Evolutionary conservation across 2,888 invertebrate species (phyloP).

Genomic region (Synergus japonicus): DNA sequence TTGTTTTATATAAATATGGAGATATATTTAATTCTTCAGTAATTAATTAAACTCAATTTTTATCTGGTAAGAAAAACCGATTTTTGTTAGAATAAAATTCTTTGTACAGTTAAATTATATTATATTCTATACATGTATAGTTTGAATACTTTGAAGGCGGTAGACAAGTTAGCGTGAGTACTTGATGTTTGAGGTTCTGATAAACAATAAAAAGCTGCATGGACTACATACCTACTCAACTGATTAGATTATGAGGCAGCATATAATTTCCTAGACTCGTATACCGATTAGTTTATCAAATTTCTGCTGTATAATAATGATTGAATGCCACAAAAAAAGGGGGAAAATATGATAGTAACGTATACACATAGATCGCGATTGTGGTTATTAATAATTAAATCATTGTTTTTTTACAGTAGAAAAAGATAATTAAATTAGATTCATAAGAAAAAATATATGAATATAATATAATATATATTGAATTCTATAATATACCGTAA

Average conservation of each 20-base stretch:
- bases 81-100: not conserved
- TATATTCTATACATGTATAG: not conserved
- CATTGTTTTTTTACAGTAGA: not conserved
- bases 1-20: too few species aligned
- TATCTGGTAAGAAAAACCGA: not conserved
- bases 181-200: conserved; percentile 47
- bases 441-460: too few species aligned
- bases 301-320: conserved; percentile 28
- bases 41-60: not conserved
- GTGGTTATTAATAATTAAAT: not conserved
- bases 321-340: not conserved
- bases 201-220: conserved; percentile 51
- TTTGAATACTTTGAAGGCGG: conserved; percentile 2
- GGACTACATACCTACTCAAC: conserved; percentile 44
- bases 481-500: conserved; percentile 81
- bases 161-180: conserved; percentile 43
- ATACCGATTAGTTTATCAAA: conserved; percentile 51
- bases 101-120: not conserved
- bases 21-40: too few species aligned
- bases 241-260: conserved; percentile 50
- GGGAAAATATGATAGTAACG: not conserved
- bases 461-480: not conserved
- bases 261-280: conserved; percentile 50
- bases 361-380: not conserved
- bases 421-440: too few species aligned